phyloP scores from a whole-genome alignment of 2,113 vertebrate genomes.

The Paralichthys olivaceus region DNA sequence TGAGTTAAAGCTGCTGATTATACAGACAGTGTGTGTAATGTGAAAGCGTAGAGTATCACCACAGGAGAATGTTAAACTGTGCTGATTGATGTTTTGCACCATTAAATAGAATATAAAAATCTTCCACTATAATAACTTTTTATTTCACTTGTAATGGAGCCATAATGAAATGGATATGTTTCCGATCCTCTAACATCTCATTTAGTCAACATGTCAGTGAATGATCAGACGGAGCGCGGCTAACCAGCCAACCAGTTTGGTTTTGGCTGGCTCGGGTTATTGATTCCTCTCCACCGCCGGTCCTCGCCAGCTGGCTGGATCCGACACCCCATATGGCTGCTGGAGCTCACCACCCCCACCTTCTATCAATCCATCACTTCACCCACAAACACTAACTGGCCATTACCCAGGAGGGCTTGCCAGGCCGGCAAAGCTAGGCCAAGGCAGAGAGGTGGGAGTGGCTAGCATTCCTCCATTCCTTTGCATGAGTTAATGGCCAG shows the following conservation, averaged over 20 bases:
- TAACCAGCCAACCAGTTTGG: constrained; percentile 46
- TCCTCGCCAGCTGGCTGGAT: constrained; percentile 51
- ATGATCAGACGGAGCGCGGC: constrained; percentile 17
- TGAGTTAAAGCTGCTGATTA: background rate
- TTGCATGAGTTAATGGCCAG: constrained; percentile 15
- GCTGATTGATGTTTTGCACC: constrained; percentile 12
- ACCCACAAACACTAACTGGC: constrained; percentile 57
- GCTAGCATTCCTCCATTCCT: constrained; percentile 44
- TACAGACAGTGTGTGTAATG: background rate
- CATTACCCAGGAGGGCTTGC: constrained; percentile 8
- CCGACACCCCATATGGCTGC: constrained; percentile 46
- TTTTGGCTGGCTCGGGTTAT: constrained; percentile 42
- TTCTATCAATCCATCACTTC: constrained; percentile 52
- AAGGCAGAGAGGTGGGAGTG: constrained; percentile 31
- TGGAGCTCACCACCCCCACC: constrained; percentile 33
- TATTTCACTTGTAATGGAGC: constrained; percentile 17
- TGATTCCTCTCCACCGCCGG: constrained; percentile 35
- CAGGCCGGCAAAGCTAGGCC: constrained; percentile 1
- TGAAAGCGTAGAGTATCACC: background rate
- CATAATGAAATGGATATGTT: constrained; percentile 1
- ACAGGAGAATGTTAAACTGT: background rate
- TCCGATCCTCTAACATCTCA: constrained; percentile 14
- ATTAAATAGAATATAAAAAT: constrained; percentile 6
- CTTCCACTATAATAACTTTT: background rate
- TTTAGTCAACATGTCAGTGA: constrained; percentile 36